phyloP scores from a whole-genome alignment of 2,888 invertebrate species.

The Exephanes ischioxanthus region DNA sequence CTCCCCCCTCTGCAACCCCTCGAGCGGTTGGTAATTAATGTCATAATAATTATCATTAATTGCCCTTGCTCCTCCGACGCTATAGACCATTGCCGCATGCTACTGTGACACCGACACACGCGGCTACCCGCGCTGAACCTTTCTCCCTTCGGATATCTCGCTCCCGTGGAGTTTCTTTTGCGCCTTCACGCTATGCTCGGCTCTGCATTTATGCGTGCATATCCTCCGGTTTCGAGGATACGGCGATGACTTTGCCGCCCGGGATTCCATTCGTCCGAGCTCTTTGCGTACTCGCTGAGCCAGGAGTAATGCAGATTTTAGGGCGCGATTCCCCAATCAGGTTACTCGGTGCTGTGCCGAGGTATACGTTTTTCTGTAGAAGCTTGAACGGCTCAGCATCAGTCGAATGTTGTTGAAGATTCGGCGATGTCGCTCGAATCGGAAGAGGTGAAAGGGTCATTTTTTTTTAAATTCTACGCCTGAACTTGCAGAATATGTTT shows the following conservation, averaged over 20 bases:
- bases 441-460: not conserved
- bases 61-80: conserved; percentile 59
- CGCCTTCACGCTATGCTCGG: not conserved
- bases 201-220: not conserved
- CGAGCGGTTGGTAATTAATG: conserved; percentile 66
- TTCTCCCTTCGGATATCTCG: conserved; percentile 1
- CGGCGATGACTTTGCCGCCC: not conserved
- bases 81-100: conserved; percentile 17
- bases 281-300: not conserved
- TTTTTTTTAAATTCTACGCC: not conserved
- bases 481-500: not conserved
- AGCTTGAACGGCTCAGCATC: too few relatives aligned
- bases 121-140: not conserved
- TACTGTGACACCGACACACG: not conserved
- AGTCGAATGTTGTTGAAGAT: too few relatives aligned
- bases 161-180: conserved; percentile 11
- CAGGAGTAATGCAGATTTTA: not conserved
- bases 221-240: not conserved
- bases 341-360: not conserved
- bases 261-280: not conserved
- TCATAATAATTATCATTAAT: conserved; percentile 74
- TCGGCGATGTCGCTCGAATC: not conserved
- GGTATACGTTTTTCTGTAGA: too few relatives aligned
- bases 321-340: not conserved
- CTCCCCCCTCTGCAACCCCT: conserved; percentile 19